A percentile compares a stretch with the other conserved stretches of the same genome.
Evolutionary conservation across 2,797 vertebrate species (phyloP).

Genomic region (Argyrosomus regius): DNA sequence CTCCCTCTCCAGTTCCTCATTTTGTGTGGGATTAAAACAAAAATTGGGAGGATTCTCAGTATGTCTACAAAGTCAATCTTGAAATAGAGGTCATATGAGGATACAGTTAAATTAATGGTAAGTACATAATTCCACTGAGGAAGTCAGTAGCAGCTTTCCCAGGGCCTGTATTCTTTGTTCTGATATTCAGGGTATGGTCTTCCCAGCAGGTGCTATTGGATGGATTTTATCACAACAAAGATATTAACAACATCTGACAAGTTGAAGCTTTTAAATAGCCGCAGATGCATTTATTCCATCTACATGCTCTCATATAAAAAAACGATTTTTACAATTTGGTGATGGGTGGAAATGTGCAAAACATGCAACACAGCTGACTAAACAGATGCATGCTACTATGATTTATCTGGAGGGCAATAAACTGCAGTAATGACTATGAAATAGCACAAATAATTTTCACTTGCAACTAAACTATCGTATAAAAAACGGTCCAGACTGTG

Average conservation of each 20-base stretch:
- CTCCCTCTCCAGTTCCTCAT: conserved; percentile 39
- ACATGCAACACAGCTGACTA: conserved; percentile 50
- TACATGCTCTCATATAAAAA: conserved; percentile 47
- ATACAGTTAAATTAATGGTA: conserved; percentile 11
- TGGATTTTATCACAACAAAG: conserved; percentile 17
- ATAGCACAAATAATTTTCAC: conserved; percentile 32
- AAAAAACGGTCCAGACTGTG: conserved; percentile 59
- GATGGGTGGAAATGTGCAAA: conserved; percentile 59
- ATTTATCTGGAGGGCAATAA: conserved; percentile 57
- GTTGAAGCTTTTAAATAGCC: conserved; percentile 26
- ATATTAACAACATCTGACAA: conserved; percentile 42
- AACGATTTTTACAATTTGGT: conserved; percentile 62
- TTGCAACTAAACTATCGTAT: conserved; percentile 13
- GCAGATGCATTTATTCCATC: conserved; percentile 34
- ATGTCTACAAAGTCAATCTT: conserved; percentile 27
- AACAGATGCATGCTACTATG: conserved; percentile 31
- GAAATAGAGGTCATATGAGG: conserved; percentile 41
- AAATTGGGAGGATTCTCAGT: conserved; percentile 16
- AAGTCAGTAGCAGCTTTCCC: not conserved
- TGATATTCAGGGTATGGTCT: not conserved
- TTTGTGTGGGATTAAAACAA: conserved; percentile 44
- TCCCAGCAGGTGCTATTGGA: conserved; percentile 23
- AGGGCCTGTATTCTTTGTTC: not conserved
- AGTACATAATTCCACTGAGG: not conserved
- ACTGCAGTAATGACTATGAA: conserved; percentile 47